These are phyloP conservation scores for Frankliniella fusca DNA, from an alignment of 2,888 invertebrate genomes.

Conservation along the genomic window DNA sequence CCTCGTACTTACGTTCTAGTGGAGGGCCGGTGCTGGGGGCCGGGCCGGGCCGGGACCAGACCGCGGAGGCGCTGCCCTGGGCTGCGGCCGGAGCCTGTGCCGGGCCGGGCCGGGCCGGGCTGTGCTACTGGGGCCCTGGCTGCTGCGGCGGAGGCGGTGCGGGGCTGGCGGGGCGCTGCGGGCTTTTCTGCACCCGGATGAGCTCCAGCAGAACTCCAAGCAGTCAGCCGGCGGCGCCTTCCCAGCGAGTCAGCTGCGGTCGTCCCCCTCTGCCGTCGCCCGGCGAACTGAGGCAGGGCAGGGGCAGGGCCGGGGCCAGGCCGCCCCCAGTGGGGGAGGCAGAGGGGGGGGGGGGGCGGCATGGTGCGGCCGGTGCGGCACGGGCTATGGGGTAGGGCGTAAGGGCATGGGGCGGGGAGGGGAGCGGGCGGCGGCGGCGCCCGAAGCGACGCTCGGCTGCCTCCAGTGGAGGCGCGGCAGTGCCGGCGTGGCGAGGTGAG, in stretches of 20 bases:
- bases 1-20: not conserved
- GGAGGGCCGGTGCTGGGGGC: not conserved
- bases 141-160: not conserved
- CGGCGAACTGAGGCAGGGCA: constrained; percentile 25
- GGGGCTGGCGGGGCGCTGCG: not conserved
- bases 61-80: not conserved
- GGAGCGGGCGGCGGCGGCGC: constrained; percentile 1
- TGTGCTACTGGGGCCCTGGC: no score
- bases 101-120: not conserved
- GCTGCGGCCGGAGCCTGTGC: not conserved
- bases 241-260: not conserved
- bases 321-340: not conserved
- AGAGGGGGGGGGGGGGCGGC: not conserved
- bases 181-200: not conserved
- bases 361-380: not conserved
- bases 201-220: not conserved
- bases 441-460: constrained; percentile 11
- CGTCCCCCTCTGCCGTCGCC: constrained; percentile 10
- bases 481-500: no score
- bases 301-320: not conserved
- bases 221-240: not conserved
- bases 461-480: not conserved
- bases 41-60: not conserved
- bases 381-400: constrained; percentile 1
- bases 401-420: not conserved